Evolutionary conservation across 2,888 invertebrate genomes (phyloP).

Genomic region (Notodonta ziczac): DNA sequence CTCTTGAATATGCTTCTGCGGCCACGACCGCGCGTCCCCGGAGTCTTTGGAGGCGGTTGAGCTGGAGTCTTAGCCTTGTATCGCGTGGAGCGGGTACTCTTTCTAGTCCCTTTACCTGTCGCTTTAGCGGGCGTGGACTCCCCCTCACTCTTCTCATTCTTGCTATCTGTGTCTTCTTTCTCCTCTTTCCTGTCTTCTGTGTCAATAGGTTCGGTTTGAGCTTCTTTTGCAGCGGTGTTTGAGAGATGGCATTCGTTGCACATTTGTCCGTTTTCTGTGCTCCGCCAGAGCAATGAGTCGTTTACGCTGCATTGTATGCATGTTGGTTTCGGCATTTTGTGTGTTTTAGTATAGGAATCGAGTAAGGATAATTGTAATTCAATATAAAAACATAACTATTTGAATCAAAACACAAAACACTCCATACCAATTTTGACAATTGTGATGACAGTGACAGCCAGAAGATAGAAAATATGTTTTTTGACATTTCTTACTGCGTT

Average conservation of each 20-base stretch:
- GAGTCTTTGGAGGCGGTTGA: conserved; percentile 54
- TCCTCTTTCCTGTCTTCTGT: conserved; percentile 65
- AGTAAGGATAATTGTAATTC: background rate
- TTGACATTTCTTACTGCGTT: background rate
- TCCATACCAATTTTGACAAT: background rate
- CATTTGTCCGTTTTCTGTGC: conserved; percentile 89
- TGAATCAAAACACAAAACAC: background rate
- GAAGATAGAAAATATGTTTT: too few species aligned
- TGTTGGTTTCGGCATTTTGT: conserved; percentile 84
- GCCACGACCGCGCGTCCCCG: conserved; percentile 88
- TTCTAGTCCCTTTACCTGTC: conserved; percentile 81
- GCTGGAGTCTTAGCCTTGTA: conserved; percentile 80
- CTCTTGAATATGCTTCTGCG: conserved; percentile 92
- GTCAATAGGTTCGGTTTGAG: conserved; percentile 53
- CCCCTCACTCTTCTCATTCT: conserved; percentile 60
- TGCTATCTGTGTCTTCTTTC: conserved; percentile 59
- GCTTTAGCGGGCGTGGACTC: conserved; percentile 75
- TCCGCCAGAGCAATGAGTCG: conserved; percentile 91
- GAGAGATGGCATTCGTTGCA: conserved; percentile 90
- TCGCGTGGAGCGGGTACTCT: conserved; percentile 85
- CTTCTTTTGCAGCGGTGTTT: conserved; percentile 61
- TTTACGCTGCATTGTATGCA: conserved; percentile 89
- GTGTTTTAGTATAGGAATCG: background rate
- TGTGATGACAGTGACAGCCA: background rate
- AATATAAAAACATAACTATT: background rate